A percentile compares a stretch with the other conserved stretches of the same genome.
Conservation (phyloP, 2,113 vertebrate species). For the Alces alces region DNA sequence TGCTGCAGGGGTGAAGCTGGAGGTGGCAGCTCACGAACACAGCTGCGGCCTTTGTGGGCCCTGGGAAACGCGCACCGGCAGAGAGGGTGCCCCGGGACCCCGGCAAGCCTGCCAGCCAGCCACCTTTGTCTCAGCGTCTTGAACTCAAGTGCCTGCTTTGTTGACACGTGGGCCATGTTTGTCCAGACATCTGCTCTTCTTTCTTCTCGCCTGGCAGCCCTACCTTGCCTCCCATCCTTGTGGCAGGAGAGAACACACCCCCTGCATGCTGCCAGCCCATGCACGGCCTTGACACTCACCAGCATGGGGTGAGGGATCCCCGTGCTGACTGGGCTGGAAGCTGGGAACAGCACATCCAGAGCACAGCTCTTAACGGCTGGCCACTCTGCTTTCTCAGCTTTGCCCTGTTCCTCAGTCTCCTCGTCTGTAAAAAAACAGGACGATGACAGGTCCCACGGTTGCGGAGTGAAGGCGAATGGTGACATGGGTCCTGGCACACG, state of each 20-base stretch:
- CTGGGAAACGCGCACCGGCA: not conserved
- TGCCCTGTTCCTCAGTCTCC: not conserved
- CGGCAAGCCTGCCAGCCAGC: not conserved
- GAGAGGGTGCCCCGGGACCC: not conserved
- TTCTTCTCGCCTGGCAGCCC: not conserved
- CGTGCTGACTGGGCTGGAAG: accelerated
- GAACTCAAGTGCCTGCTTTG: not conserved
- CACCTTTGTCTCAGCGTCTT: not conserved
- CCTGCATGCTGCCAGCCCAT: accelerated
- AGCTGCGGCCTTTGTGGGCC: constrained; percentile 2
- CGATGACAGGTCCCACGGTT: too few relatives aligned
- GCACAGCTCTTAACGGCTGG: accelerated
- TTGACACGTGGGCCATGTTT: not conserved
- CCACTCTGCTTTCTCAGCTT: accelerated
- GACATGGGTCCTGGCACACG: accelerated
- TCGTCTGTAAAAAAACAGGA: not conserved
- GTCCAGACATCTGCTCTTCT: not conserved
- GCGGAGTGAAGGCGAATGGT: accelerated
- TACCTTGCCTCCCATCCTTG: accelerated
- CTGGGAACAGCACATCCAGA: not conserved
- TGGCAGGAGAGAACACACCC: not conserved
- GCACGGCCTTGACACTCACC: not conserved
- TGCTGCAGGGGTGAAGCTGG: not conserved
- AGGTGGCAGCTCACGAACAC: not conserved
- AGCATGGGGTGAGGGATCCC: not conserved